Conservation (phyloP, 2,113 vertebrate genomes). For the Cyanoliseus patagonus region DNA sequence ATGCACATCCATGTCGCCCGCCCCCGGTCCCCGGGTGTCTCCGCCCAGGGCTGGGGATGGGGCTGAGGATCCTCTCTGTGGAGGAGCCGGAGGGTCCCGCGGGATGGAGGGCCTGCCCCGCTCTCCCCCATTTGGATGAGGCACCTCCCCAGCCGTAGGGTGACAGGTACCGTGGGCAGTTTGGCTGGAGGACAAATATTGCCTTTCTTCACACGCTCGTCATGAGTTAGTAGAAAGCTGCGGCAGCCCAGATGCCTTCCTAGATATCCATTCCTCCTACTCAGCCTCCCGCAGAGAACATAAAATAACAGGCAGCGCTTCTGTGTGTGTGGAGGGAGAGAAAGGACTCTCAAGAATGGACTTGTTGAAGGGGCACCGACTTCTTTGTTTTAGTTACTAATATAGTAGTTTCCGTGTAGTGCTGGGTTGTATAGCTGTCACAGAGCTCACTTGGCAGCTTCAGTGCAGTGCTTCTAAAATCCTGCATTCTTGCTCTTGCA, state of each 20-base stretch:
- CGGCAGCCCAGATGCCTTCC: constrained; percentile 27
- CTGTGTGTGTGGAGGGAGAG: not conserved
- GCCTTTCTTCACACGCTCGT: not conserved
- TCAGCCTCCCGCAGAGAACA: not conserved
- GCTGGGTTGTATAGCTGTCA: not conserved
- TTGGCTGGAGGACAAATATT: not conserved
- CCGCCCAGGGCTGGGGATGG: not conserved
- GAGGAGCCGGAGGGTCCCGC: not conserved
- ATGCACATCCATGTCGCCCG: rapidly evolving
- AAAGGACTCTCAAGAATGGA: not conserved
- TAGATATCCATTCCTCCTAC: constrained; percentile 43
- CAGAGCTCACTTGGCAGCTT: not conserved
- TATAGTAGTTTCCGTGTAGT: not conserved
- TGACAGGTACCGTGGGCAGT: not conserved
- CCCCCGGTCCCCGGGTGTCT: not conserved
- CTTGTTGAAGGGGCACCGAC: not conserved
- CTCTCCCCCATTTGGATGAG: rapidly evolving
- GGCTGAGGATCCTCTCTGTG: not conserved
- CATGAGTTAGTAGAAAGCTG: constrained; percentile 27
- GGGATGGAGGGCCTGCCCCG: not conserved
- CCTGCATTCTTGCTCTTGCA: not conserved
- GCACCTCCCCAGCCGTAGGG: not conserved
- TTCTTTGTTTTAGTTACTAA: not conserved
- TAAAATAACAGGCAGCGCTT: not conserved
- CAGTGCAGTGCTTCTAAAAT: not conserved